Percentiles rank a stretch among this genome's conserved stretches.
Evolutionary conservation across 2,113 vertebrate species (phyloP).

Genomic region (Orthonyx spaldingii): DNA sequence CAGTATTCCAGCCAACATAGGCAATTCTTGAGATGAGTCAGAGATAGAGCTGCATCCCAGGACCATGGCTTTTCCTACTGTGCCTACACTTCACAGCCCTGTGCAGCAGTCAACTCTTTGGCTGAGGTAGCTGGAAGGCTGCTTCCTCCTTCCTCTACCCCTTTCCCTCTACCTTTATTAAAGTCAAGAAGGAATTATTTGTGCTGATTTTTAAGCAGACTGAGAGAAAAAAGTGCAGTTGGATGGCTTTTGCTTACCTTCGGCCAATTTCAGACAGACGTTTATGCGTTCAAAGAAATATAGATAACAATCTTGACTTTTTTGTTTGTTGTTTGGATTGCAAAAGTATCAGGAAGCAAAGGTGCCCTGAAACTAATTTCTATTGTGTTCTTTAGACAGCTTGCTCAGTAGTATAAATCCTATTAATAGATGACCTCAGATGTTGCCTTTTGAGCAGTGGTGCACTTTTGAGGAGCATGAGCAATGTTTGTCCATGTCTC

Average conservation of each 20-base stretch:
- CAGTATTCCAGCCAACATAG: neutral
- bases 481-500: neutral
- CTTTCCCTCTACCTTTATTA: neutral
- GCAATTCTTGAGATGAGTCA: neutral
- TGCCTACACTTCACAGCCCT: neutral
- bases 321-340: constrained; percentile 32
- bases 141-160: neutral
- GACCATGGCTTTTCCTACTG: neutral
- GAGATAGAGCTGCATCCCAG: neutral
- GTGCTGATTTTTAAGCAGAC: neutral
- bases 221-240: neutral
- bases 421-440: constrained; percentile 10
- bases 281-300: neutral
- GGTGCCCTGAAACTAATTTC: constrained; percentile 39
- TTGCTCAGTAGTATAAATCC: constrained; percentile 2
- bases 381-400: constrained; percentile 22
- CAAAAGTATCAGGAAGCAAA: constrained; percentile 18
- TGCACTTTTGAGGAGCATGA: neutral
- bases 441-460: neutral
- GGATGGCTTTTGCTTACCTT: neutral
- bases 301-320: constrained; percentile 6
- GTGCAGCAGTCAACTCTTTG: neutral
- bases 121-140: neutral
- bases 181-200: neutral
- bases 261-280: neutral